phyloP scores from a whole-genome alignment of 1,140 invertebrate genomes.

The Scaptodrosophila lebanonensis region DNA sequence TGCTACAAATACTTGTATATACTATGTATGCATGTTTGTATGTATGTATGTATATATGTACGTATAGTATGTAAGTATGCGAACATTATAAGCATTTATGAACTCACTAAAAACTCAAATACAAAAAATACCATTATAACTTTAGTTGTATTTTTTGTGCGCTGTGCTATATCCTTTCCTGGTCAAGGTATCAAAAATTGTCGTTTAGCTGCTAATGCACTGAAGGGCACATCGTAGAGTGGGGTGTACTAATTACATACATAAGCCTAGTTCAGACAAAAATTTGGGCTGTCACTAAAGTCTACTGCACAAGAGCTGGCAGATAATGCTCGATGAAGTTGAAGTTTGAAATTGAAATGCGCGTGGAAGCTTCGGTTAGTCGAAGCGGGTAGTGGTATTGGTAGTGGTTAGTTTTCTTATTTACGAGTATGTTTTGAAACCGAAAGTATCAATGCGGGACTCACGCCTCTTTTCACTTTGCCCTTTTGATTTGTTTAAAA shows the following conservation, averaged over 20 bases:
- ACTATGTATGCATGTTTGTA: too few species aligned
- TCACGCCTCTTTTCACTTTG: constrained; percentile 1
- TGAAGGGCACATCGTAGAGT: constrained; percentile 42
- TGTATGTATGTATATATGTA: too few species aligned
- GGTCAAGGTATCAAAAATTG: constrained; percentile 27
- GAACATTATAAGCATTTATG: too few species aligned
- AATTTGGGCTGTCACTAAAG: constrained; percentile 42
- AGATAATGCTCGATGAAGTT: constrained; percentile 58
- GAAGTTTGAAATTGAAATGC: too few species aligned
- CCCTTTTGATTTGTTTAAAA: constrained; percentile 44
- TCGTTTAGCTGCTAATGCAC: constrained; percentile 32
- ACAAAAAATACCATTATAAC: too few species aligned
- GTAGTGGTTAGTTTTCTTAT: constrained; percentile 8
- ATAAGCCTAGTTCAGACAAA: constrained; percentile 52
- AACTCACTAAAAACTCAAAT: too few species aligned
- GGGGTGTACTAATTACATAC: constrained; percentile 26
- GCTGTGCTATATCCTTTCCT: not conserved
- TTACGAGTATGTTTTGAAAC: constrained; percentile 23
- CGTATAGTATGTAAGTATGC: too few species aligned
- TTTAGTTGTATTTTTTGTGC: constrained; percentile 2
- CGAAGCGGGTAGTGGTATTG: constrained; percentile 2
- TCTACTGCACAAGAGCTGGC: constrained; percentile 45
- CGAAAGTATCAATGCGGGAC: constrained; percentile 36
- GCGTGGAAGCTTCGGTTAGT: constrained; percentile 5
- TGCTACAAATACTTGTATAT: too few species aligned